Evolutionary conservation across 2,113 vertebrate species (phyloP).

Genomic region (Labeo catla): DNA sequence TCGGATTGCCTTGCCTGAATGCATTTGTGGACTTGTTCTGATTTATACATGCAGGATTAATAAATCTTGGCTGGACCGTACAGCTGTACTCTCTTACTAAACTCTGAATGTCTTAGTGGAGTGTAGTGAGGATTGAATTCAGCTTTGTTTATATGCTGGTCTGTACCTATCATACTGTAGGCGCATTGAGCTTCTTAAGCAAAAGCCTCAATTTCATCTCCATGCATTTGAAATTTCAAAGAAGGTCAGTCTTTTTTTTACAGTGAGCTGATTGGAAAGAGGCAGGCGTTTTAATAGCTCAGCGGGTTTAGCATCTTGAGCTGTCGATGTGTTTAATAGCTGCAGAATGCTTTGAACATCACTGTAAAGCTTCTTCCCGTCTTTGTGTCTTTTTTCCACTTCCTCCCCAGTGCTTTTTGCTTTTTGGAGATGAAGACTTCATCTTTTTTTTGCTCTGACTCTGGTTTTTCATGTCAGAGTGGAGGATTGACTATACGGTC

Average conservation of each 20-base stretch:
- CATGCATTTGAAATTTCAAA: background rate
- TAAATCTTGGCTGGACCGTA: background rate
- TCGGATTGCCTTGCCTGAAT: background rate
- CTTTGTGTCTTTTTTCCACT: background rate
- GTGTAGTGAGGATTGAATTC: background rate
- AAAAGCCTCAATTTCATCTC: background rate
- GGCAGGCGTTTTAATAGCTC: background rate
- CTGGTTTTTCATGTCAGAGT: background rate
- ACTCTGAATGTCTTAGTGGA: background rate
- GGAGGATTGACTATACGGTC: background rate
- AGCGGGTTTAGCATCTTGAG: slow-evolving; percentile 3
- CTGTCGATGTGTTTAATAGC: slow-evolving; percentile 11
- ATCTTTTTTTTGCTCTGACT: slow-evolving; percentile 5
- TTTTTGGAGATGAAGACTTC: slow-evolving; percentile 20
- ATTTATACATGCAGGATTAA: slow-evolving; percentile 18
- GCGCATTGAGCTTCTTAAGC: background rate
- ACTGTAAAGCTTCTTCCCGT: background rate
- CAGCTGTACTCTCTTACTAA: background rate
- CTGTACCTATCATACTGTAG: slow-evolving; percentile 1
- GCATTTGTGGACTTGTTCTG: background rate
- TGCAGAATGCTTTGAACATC: background rate
- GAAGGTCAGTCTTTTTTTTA: background rate
- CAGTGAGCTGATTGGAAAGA: background rate
- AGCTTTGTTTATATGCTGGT: background rate
- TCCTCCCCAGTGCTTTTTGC: slow-evolving; percentile 18